Evolutionary conservation across 1,140 invertebrate species (phyloP).

Genomic region (Ylistrum balloti): DNA sequence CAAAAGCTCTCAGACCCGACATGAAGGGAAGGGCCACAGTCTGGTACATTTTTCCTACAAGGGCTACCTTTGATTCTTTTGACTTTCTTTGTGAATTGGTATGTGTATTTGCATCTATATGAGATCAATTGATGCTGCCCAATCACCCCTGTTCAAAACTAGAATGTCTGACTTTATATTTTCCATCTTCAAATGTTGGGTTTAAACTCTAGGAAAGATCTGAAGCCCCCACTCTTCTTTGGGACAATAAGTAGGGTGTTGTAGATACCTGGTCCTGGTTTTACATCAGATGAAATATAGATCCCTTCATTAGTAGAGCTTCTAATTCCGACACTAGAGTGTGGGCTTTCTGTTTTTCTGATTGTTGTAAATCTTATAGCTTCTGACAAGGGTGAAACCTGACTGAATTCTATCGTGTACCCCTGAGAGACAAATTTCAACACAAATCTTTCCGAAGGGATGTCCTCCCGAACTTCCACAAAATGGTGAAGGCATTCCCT

Average conservation of each 20-base stretch:
- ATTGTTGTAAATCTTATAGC: neutral
- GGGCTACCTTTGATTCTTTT: conserved; percentile 53
- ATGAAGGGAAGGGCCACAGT: conserved; percentile 46
- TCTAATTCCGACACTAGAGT: neutral
- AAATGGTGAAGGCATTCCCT: conserved; percentile 46
- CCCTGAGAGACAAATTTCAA: conserved; percentile 57
- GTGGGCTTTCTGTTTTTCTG: conserved; percentile 41
- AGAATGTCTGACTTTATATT: conserved; percentile 52
- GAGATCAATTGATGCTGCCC: conserved; percentile 53
- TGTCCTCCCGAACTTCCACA: conserved; percentile 46
- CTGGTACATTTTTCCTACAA: conserved; percentile 38
- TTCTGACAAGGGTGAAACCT: conserved; percentile 8
- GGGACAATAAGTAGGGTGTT: conserved; percentile 55
- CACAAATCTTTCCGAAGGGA: conserved; percentile 57
- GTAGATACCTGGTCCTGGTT: conserved; percentile 48
- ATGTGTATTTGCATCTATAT: conserved; percentile 56
- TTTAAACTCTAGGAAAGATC: conserved; percentile 56
- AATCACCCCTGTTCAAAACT: conserved; percentile 49
- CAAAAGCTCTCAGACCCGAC: conserved; percentile 51
- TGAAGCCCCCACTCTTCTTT: conserved; percentile 45
- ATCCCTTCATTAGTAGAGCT: conserved; percentile 50
- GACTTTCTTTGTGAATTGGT: conserved; percentile 47
- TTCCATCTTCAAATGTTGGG: conserved; percentile 59
- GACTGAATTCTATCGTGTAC: conserved; percentile 53
- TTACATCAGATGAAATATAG: conserved; percentile 10